These are phyloP conservation scores for Typhlomys cinereus DNA, from an alignment of 2,113 vertebrate genomes.

Conservation along the genomic window DNA sequence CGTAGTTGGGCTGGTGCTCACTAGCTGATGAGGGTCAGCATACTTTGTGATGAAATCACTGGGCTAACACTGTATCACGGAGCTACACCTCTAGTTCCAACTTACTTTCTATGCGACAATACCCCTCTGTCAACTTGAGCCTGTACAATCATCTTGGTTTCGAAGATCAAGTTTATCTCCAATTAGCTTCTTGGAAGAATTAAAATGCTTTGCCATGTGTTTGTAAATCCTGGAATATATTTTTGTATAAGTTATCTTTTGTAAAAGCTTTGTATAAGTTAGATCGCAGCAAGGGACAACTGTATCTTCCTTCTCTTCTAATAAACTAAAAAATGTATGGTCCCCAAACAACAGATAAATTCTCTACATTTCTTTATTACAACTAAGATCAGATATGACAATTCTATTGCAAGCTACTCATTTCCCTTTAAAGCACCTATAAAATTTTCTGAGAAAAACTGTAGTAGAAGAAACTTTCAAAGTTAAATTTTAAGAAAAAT, in stretches of 20 bases:
- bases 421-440: not conserved
- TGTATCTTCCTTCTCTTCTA: constrained; percentile 5
- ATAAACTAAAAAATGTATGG: not conserved
- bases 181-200: not conserved
- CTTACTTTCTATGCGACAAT: not conserved
- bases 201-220: not conserved
- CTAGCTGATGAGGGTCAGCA: not conserved
- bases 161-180: not conserved
- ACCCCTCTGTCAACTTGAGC: not conserved
- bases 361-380: not conserved
- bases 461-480: not conserved
- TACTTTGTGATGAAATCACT: not conserved
- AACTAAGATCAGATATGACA: not conserved
- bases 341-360: not conserved
- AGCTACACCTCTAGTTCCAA: not conserved
- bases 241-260: constrained; percentile 25
- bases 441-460: not conserved
- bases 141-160: not conserved
- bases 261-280: too few species aligned
- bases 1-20: not conserved
- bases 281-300: not conserved
- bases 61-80: rapidly evolving
- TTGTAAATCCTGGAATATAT: not conserved
- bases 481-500: constrained; percentile 23
- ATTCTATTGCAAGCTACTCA: not conserved